Evolutionary conservation across 2,888 invertebrate species (phyloP), one percentile per base, ranked within the genome.

Genomic region (Pseudeuparius sepicola): DNA sequence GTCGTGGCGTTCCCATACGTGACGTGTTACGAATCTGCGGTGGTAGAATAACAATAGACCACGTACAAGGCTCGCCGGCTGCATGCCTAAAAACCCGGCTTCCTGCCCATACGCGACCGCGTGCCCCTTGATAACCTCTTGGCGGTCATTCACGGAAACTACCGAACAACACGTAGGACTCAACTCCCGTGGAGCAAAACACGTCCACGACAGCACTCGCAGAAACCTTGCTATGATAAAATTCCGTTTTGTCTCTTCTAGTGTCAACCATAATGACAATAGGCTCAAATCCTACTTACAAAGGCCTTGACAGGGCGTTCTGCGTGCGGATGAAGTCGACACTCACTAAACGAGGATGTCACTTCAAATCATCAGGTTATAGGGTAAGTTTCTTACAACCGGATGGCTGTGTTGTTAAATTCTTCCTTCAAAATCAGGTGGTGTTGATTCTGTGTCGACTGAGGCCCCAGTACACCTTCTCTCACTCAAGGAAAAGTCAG

Each of bases 241-340:
- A n/a, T n/a, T n/a, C n/a, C n/a, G n/a, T n/a, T n/a, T n/a, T 34
- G 35, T 36, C 40, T 34, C 26, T 60, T 61, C 41, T 68, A 88
- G 89, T 89, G 45, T 81, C 88, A 34, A 75, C 87, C 44, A 74
- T 81, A 57, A 89, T 89, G 89, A 75, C 76, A 34, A 64, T 88
- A 48, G 74, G 76, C 36, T 67, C 73, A 34, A 65, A 75, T 44
- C 54, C 56, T 31, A 57, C 65, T 24, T 90, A 79, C 65, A 81
- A 85, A 57, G 90, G 90, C 23, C 77, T 86, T 65, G 90, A 92
- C 54, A 67, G 92, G 54, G 87, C 90, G 25, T 92, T 93, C 65
- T 96, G 94, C 64, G 73, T 96, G 30, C 74, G 96, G 47, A 96
- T 96, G 94, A 96, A 96, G 62, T 96, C 96, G 35, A 96, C 96